Conservation (phyloP, 2,888 invertebrate species). For the Gandaritis pyraliata region DNA sequence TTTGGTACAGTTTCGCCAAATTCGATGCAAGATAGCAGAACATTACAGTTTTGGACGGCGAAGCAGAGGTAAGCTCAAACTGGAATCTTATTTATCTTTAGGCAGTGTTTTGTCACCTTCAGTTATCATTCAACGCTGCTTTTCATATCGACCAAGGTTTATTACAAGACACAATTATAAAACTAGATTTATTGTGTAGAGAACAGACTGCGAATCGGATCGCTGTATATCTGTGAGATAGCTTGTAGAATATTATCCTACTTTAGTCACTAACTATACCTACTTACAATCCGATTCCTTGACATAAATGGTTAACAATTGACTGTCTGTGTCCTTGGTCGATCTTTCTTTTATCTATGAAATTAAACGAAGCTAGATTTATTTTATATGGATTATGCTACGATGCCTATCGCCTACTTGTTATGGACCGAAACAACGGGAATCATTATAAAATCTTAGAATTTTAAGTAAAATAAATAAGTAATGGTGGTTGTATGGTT, state of each 20-base stretch:
- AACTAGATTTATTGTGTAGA: too few species aligned
- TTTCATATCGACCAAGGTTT: slow-evolving; percentile 17
- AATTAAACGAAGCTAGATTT: slow-evolving; percentile 21
- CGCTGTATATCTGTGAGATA: background rate
- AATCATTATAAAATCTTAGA: slow-evolving; percentile 5
- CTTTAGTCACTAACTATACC: too few species aligned
- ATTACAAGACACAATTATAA: background rate
- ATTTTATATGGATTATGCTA: slow-evolving; percentile 18
- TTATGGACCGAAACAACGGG: slow-evolving; percentile 22
- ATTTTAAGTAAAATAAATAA: background rate
- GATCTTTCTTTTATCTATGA: slow-evolving; percentile 12
- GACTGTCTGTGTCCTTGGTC: slow-evolving; percentile 9
- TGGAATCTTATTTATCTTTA: slow-evolving; percentile 32
- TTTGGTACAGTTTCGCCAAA: slow-evolving; percentile 11
- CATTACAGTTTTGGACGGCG: slow-evolving; percentile 54
- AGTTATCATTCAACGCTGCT: slow-evolving; percentile 2
- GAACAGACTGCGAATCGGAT: background rate
- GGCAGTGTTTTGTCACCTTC: slow-evolving; percentile 38
- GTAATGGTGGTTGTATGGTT: background rate
- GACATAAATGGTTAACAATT: background rate
- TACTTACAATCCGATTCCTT: background rate
- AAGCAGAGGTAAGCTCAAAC: slow-evolving; percentile 50
- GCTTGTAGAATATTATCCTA: too few species aligned
- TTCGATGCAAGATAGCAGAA: slow-evolving; percentile 4
- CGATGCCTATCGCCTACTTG: slow-evolving; percentile 9